Evolutionary conservation across 2,797 vertebrate species (phyloP), one percentile per base, ranked within the genome.

Genomic region (Masticophis lateralis): DNA sequence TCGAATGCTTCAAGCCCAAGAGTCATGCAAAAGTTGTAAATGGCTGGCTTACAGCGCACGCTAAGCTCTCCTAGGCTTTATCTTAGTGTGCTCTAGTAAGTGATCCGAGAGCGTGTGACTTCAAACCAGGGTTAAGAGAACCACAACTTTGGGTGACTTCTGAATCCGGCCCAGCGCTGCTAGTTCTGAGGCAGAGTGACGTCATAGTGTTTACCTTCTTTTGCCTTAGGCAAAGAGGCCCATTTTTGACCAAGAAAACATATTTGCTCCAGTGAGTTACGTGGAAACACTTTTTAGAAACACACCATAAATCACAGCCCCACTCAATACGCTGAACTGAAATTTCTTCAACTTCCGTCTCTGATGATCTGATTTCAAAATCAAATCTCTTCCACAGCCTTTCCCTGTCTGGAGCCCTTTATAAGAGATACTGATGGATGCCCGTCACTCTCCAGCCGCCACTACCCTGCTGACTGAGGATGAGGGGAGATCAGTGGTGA

Each of bases 271-370:
- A 92, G 87, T 0, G 5, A 88, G 13, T 2, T 25, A 55, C 43
- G 90, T 89, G 87, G 51, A 37, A 43, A 88, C 6, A 25, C 90
- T n/a, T 93, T 93, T 92, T 87, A 22, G 18, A 87, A 0, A 0
- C 47, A 91, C 95, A 92, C 18, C 14, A 47, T 74, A 22, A 27
- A 60, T 43, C 93, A 86, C 79, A 88, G 55, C 32, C 37, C 32
- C 86, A 61, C 56, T 12, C 10, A 86, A 51, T 95, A 92, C 20
- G 89, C 63, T 37, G 66, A 51, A 51, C 83, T 91, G 89, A 87
- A 63, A 93, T 60, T 37, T 53, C 51, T 51, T 51, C 89, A 83
- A 63, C 0, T 5, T 93, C 87, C 53, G 55, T 0, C 53, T 90
- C 90, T 22, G 92, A 7, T 9, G 94, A 91, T 51, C 43, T 51